Evolutionary conservation across 2,888 invertebrate genomes (phyloP).

Genomic region (Bimastos eiseni): DNA sequence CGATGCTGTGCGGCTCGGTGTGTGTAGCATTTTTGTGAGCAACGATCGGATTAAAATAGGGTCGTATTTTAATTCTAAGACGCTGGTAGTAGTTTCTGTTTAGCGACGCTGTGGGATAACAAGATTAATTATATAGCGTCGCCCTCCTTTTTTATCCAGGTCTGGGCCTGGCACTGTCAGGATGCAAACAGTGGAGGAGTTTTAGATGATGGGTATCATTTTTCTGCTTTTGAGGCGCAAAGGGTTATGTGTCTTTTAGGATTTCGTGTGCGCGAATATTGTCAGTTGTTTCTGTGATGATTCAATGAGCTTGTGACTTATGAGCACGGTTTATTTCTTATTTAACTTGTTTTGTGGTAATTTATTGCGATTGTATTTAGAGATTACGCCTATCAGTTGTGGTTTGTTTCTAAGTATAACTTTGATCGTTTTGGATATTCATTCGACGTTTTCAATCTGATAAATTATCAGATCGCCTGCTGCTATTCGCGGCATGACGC

Average conservation of each 20-base stretch:
- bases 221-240: not conserved
- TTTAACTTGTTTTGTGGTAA: slow-evolving; percentile 1
- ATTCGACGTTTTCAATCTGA: not conserved
- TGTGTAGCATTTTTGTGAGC: not conserved
- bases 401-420: not conserved
- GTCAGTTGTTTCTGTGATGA: not conserved
- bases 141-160: no score
- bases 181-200: no score
- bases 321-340: not conserved
- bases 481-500: not conserved
- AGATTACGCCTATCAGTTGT: not conserved
- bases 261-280: no score
- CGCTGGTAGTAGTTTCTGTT: no score
- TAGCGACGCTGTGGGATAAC: no score
- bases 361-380: not conserved
- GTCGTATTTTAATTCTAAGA: not conserved
- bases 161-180: no score
- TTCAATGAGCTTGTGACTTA: not conserved
- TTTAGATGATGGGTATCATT: not conserved
- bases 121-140: no score
- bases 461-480: not conserved
- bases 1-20: not conserved
- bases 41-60: not conserved
- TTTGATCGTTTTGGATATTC: not conserved
- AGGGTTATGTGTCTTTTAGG: not conserved